A percentile compares a stretch with the other conserved stretches of the same genome.
phyloP scores from a whole-genome alignment of 2,797 vertebrate species.

The Alectoris magna region DNA sequence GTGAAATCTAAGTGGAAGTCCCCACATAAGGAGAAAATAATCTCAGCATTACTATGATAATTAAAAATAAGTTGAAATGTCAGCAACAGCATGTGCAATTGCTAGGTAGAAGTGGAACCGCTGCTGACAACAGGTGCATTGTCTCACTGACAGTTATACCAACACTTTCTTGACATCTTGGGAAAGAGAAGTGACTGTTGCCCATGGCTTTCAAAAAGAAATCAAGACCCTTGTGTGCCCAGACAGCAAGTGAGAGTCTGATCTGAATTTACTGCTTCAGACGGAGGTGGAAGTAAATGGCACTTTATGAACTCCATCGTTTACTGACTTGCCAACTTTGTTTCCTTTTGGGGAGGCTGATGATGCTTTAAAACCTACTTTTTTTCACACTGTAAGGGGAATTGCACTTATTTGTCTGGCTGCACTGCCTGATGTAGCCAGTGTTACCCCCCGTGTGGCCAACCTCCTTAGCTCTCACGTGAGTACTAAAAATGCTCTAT shows the following conservation, averaged over 20 bases:
- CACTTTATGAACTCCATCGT: constrained; percentile 74
- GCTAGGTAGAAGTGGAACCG: accelerated
- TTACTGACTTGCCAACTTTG: constrained; percentile 75
- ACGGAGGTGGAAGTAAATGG: constrained; percentile 55
- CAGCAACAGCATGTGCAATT: neutral
- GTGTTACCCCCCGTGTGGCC: neutral
- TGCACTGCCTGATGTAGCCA: neutral
- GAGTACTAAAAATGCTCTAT: neutral
- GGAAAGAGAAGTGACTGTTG: neutral
- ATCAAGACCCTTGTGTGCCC: constrained; percentile 25
- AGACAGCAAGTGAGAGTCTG: constrained; percentile 24
- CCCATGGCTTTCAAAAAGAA: constrained; percentile 12
- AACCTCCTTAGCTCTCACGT: neutral
- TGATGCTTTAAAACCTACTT: constrained; percentile 40
- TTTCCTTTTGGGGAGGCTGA: constrained; percentile 58
- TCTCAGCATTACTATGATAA: neutral
- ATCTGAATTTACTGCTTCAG: constrained; percentile 69
- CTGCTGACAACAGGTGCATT: neutral
- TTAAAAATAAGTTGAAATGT: neutral
- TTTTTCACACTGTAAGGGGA: constrained; percentile 26
- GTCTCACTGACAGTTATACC: neutral
- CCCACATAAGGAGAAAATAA: neutral
- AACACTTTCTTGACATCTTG: neutral
- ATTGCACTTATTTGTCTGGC: neutral
- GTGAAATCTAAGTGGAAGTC: neutral